Percentiles rank a stretch among this genome's conserved stretches.
Conservation (phyloP, 2,113 vertebrate species). For the Oryzias curvinotus region DNA sequence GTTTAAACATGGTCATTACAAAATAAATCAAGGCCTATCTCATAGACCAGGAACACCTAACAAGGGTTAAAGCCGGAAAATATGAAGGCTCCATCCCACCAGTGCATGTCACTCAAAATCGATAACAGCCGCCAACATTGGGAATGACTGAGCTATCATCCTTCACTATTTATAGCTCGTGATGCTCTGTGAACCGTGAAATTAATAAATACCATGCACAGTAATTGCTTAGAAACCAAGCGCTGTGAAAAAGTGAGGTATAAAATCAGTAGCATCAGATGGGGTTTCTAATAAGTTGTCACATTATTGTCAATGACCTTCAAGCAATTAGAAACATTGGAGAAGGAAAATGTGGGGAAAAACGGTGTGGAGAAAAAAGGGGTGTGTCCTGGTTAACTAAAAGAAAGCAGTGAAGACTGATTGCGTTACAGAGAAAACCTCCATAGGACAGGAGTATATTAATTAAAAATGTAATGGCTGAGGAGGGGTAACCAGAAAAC, state of each 20-base stretch:
- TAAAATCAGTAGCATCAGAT: constrained; percentile 77
- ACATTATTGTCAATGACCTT: constrained; percentile 82
- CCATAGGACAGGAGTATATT: constrained; percentile 52
- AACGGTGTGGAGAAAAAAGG: not conserved
- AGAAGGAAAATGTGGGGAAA: constrained; percentile 40
- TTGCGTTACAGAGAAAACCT: constrained; percentile 44
- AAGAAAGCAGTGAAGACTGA: constrained; percentile 58
- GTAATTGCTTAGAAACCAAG: constrained; percentile 80
- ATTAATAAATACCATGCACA: constrained; percentile 82
- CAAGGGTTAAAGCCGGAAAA: constrained; percentile 33
- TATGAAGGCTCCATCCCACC: constrained; percentile 49
- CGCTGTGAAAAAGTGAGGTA: constrained; percentile 69
- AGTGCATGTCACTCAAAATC: constrained; percentile 67
- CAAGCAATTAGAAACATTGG: constrained; percentile 76
- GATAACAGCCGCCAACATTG: constrained; percentile 66
- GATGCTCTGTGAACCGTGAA: constrained; percentile 79
- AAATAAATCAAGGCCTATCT: constrained; percentile 7
- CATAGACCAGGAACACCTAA: constrained; percentile 2
- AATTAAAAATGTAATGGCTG: constrained; percentile 56
- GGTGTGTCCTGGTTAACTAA: constrained; percentile 12
- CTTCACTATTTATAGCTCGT: constrained; percentile 78
- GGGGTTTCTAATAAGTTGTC: constrained; percentile 79
- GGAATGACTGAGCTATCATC: constrained; percentile 74
- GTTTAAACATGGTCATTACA: not conserved
- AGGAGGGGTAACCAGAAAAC: constrained; percentile 3